Evolutionary conservation across 2,888 invertebrate genomes (phyloP).

Genomic region (Tolmerus cingulatus): DNA sequence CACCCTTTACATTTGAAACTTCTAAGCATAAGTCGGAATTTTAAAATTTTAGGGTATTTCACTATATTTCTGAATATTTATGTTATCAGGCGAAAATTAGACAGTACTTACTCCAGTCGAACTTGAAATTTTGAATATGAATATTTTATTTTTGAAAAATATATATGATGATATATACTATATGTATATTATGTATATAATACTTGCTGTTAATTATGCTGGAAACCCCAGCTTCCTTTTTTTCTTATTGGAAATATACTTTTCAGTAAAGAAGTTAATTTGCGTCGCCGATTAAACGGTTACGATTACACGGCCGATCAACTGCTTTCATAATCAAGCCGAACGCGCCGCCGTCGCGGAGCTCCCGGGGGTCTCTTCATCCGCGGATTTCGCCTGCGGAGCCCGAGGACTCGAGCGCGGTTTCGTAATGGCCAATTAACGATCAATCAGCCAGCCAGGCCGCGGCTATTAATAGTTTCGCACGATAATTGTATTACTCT

Average conservation of each 20-base stretch:
- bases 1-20: too few relatives aligned
- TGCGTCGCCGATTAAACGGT: conserved; percentile 12
- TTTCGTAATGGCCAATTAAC: conserved; percentile 35
- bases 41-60: too few relatives aligned
- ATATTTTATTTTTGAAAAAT: too few relatives aligned
- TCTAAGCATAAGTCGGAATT: too few relatives aligned
- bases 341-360: neutral
- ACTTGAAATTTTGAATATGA: too few relatives aligned
- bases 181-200: too few relatives aligned
- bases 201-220: neutral
- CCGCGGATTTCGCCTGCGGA: neutral
- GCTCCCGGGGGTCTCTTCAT: neutral
- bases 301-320: conserved; percentile 3
- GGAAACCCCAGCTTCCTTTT: neutral
- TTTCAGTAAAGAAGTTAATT: neutral
- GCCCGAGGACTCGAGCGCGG: neutral
- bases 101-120: too few relatives aligned
- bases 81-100: too few relatives aligned
- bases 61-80: too few relatives aligned
- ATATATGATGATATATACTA: too few relatives aligned
- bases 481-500: conserved; percentile 6
- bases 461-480: conserved; percentile 17
- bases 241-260: neutral
- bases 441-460: conserved; percentile 30
- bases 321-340: neutral